A percentile compares a stretch with the other conserved stretches of the same genome.
Conservation (phyloP, 2,888 invertebrate species). For the Flabesymbios commensalis region DNA sequence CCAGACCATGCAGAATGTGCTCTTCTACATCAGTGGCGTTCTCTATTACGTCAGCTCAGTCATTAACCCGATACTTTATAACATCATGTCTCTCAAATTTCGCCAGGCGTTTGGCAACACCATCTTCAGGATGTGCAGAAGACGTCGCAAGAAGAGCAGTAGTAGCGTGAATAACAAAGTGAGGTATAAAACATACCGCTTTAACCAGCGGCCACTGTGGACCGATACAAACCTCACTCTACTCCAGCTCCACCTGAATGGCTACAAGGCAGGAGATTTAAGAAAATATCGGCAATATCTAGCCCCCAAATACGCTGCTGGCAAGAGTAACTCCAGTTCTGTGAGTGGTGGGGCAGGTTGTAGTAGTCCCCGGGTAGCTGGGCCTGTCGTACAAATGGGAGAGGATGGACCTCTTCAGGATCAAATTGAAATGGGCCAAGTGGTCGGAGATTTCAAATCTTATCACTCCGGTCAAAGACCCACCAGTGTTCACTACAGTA, state of each 20-base stretch:
- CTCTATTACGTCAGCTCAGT: slow-evolving; percentile 90
- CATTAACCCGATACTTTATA: slow-evolving; percentile 90
- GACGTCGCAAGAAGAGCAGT: not conserved
- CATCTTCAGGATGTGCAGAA: slow-evolving; percentile 34
- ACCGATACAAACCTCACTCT: slow-evolving; percentile 2
- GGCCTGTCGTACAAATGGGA: too few species aligned
- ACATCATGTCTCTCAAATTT: slow-evolving; percentile 93
- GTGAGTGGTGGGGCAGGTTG: too few species aligned
- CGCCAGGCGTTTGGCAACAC: slow-evolving; percentile 84
- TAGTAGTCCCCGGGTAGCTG: too few species aligned
- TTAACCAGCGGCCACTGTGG: not conserved
- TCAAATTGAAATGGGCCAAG: too few species aligned
- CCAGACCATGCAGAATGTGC: slow-evolving; percentile 70
- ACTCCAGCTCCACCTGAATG: not conserved
- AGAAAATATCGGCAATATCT: too few species aligned
- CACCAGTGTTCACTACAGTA: too few species aligned
- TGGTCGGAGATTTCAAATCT: too few species aligned
- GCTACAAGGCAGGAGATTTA: not conserved
- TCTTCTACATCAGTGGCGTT: slow-evolving; percentile 84
- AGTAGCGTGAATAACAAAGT: too few species aligned
- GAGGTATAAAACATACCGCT: not conserved
- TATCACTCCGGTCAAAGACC: too few species aligned
- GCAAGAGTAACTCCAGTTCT: too few species aligned
- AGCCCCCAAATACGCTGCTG: too few species aligned
- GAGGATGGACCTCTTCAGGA: too few species aligned